Base-by-base conservation (phyloP, 2,888 invertebrate genomes). In the Amphipoea oculea region DNA sequence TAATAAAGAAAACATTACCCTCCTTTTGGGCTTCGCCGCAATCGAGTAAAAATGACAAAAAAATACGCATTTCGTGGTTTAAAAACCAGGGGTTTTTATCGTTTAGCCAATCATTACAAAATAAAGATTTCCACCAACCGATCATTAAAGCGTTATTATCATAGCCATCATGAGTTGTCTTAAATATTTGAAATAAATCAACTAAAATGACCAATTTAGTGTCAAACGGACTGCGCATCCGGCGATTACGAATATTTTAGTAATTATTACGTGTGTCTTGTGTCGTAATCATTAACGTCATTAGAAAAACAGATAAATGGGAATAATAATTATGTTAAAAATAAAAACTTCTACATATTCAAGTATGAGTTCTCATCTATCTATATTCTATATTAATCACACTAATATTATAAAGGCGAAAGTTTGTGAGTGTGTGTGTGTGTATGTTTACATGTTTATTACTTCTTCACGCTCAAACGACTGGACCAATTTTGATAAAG, bases 101-200 rank as follows among this genome's bases (percentile, higher is more conserved):
- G 14, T 62, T 48, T 4, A 48, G 20, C 20, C 17, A 45, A 23
- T 51, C 23, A 73, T 54, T 36, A 67, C 29, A 42, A 69, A 71
- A 72, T 23, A 72, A 23, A 72, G 14, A 62, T 6, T 62, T 48
- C 63, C 36, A 76, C 36, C 65, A 14, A 48, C 48, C 12, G 29
- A 74, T 76, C 68, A 60, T 83, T 79, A 77, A 68, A 12, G 65
- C 0, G 66, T 70, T 63, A 87, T 77, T 86, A 83, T 69, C 74
- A 48, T 40, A 78, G 40, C 14, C 70, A 76, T 40, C 51, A 74
- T 57, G 76, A 54, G 68, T 45, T 63, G 71, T 76, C 69, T 83
- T 60, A 81, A 80, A 81, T 83, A 86, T 88, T 78, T 73, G 48
- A 81, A 65, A 83, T 88, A 83, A 88, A 86, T 86, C 70, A 72